A percentile compares a stretch with the other conserved stretches of the same genome.
phyloP scores from a whole-genome alignment of 2,797 vertebrate species.

The Alosa sapidissima region DNA sequence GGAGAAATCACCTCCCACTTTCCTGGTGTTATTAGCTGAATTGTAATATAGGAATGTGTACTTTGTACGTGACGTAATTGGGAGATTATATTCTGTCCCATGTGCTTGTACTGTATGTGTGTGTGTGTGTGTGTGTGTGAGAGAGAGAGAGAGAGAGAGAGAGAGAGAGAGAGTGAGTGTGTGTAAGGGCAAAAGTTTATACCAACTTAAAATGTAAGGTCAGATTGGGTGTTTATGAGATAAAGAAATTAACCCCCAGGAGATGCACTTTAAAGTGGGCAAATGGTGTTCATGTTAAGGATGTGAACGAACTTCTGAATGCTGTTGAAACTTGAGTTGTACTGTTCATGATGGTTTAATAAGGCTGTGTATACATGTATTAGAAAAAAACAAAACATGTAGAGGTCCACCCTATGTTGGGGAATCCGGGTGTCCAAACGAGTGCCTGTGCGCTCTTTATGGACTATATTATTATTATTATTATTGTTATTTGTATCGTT shows the following conservation, averaged over 20 bases:
- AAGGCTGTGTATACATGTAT: slow-evolving; percentile 63
- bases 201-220: slow-evolving; percentile 45
- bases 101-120: background rate
- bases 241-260: slow-evolving; percentile 48
- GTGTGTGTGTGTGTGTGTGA: slow-evolving; percentile 23
- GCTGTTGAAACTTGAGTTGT: slow-evolving; percentile 47
- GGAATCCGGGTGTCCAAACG: slow-evolving; percentile 45
- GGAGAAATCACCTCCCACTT: slow-evolving; percentile 37
- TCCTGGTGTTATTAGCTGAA: background rate
- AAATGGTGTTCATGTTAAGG: slow-evolving; percentile 46
- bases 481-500: slow-evolving; percentile 34
- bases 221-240: slow-evolving; percentile 57
- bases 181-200: background rate
- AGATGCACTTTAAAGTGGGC: slow-evolving; percentile 72
- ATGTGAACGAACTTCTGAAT: slow-evolving; percentile 49
- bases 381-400: slow-evolving; percentile 45
- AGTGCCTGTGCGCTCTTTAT: slow-evolving; percentile 51
- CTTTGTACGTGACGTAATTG: slow-evolving; percentile 25
- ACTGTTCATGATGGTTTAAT: slow-evolving; percentile 59
- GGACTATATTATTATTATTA: slow-evolving; percentile 51
- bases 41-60: slow-evolving; percentile 14
- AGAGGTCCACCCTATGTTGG: slow-evolving; percentile 50
- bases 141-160: no score
- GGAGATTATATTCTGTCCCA: slow-evolving; percentile 35
- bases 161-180: background rate